Evolutionary conservation across 2,888 invertebrate species (phyloP).

Genomic region (Cryptocephalus primarius): DNA sequence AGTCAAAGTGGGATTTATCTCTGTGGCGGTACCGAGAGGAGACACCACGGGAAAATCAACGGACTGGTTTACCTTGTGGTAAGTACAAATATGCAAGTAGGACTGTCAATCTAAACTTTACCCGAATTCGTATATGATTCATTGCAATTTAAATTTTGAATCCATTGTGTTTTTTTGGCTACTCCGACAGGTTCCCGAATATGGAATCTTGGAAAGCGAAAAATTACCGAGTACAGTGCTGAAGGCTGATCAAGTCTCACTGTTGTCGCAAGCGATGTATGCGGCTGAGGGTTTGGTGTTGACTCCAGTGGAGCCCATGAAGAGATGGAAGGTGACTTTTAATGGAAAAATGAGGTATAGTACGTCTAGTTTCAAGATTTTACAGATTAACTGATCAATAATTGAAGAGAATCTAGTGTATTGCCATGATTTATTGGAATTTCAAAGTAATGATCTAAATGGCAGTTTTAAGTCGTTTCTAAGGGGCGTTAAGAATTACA

Average conservation of each 20-base stretch:
- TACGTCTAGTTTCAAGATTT: no score
- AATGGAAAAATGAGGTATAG: constrained; percentile 57
- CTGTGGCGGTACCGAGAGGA: neutral
- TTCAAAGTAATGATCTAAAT: no score
- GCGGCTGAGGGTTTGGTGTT: constrained; percentile 60
- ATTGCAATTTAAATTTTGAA: no score
- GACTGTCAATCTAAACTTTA: no score
- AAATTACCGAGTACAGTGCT: constrained; percentile 60
- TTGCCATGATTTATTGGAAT: no score
- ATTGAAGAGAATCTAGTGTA: no score
- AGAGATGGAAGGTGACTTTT: constrained; percentile 58
- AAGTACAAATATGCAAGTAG: neutral
- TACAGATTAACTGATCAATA: no score
- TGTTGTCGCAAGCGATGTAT: constrained; percentile 42
- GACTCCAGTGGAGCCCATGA: constrained; percentile 60
- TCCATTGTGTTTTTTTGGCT: no score
- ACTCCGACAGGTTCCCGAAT: constrained; percentile 38
- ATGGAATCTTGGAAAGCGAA: constrained; percentile 57
- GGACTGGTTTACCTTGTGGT: neutral
- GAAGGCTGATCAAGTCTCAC: constrained; percentile 34
- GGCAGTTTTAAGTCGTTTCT: no score
- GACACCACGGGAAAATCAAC: neutral
- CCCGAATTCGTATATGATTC: no score
- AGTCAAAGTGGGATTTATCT: neutral
- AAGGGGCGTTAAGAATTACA: no score